Evolutionary conservation across 2,797 vertebrate genomes (phyloP).

Genomic region (Galagoides demidoff): DNA sequence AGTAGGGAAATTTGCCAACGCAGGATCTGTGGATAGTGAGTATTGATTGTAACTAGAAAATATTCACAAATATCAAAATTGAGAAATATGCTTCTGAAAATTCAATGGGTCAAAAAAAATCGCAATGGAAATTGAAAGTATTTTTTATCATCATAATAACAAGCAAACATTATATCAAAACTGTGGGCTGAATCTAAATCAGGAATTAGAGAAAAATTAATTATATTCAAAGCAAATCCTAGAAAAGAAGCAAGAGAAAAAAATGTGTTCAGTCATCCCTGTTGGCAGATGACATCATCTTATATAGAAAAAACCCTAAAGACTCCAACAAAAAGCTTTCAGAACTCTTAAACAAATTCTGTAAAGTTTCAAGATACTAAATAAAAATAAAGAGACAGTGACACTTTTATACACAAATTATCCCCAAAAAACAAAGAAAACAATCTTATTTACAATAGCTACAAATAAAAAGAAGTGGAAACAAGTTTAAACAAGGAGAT

Average conservation of each 20-base stretch:
- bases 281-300: background rate
- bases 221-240: background rate
- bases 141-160: background rate
- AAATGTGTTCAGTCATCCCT: background rate
- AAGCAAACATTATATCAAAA: background rate
- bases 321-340: background rate
- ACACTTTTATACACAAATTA: background rate
- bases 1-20: background rate
- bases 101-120: background rate
- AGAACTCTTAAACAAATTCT: background rate
- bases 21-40: background rate
- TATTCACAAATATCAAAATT: background rate
- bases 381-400: background rate
- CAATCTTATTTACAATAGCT: no score
- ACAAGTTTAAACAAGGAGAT: background rate
- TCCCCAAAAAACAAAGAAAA: background rate
- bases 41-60: background rate
- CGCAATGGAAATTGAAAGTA: background rate
- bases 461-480: background rate
- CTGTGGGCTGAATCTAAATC: background rate
- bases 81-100: background rate
- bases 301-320: background rate
- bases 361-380: background rate
- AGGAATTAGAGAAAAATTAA: background rate
- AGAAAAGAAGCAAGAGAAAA: background rate